Base-by-base conservation (phyloP, 2,797 vertebrate species). In the Smutsia gigantea region DNA sequence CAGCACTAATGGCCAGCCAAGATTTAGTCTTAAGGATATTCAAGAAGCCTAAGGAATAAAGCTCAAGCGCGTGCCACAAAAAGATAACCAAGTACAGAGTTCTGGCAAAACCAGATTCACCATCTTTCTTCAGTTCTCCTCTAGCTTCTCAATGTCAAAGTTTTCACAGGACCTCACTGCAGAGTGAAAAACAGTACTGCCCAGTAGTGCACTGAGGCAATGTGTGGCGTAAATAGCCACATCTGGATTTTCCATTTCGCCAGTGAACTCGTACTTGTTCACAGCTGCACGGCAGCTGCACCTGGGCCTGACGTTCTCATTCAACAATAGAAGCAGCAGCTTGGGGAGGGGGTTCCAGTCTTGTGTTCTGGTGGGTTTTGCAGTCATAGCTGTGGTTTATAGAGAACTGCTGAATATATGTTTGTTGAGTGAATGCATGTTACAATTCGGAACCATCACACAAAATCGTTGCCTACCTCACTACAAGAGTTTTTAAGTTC, bases 101-200 rank as follows among this genome's bases (percentile, higher is more conserved):
- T 49, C 42, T 12, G 51, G 17, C 49, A 0, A n/a, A 37, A 53
- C 27, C 9, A 0, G 3, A 3, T 27, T 68, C 29, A 12, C 39
- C 55, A 6, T 57, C 64, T 66, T 81, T 17, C 46, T n/a, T 49
- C 55, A 42, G 23, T 25, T 79, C 69, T 9, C 87, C 69, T 49
- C 31, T 15, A 4, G 34, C 15, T 71, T 37, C 72, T 84, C 69
- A 23, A 7, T 29, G 37, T 72, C 39, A 55, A 2, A 13, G 18
- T 64, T 31, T 63, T 46, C 1, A 0, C 9, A 61, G 64, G 34
- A 42, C 4, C 8, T 68, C 27, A 13, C n/a, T 7, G 0, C 37
- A 13, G 11, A 46, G 23, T 49, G 59, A 25, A n/a, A 7, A 29
- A 15, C 34, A 55, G 53, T 29, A 23, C 74, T 13, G 21, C 74